These are phyloP conservation scores for Ligdia adustata DNA, from an alignment of 2,888 invertebrate genomes.

Conservation along the genomic window DNA sequence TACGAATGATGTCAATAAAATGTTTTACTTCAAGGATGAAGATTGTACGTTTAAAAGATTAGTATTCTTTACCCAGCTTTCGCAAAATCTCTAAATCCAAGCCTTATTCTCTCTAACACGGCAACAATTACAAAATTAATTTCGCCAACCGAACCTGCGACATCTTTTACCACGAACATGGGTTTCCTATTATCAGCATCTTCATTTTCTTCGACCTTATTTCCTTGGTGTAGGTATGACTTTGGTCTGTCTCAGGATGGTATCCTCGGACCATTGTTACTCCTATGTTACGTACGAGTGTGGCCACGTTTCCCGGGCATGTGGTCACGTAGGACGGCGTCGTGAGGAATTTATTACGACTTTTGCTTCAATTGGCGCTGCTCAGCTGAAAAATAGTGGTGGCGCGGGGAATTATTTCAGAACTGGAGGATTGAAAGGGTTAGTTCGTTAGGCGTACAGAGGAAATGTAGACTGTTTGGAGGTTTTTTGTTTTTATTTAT, in stretches of 20 bases:
- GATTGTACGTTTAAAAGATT: no score
- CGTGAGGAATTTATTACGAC: constrained; percentile 56
- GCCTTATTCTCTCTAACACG: constrained; percentile 1
- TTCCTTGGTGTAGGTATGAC: not conserved
- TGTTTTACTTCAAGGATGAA: no score
- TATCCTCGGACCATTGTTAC: not conserved
- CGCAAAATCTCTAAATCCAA: not conserved
- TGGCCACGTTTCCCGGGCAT: constrained; percentile 56
- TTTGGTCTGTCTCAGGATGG: not conserved
- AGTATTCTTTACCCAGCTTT: no score
- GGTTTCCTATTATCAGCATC: constrained; percentile 29
- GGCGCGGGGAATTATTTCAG: constrained; percentile 16
- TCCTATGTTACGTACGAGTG: constrained; percentile 29
- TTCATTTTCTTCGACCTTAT: constrained; percentile 10
- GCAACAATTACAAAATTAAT: constrained; percentile 16
- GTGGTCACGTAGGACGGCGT: constrained; percentile 60
- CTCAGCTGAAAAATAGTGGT: constrained; percentile 31
- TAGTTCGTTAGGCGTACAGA: constrained; percentile 6
- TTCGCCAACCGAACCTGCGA: constrained; percentile 16
- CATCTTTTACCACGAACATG: constrained; percentile 31
- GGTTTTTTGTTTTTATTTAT: no score
- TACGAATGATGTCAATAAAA: no score
- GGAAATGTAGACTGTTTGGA: not conserved
- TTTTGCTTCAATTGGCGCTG: constrained; percentile 40
- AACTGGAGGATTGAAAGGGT: constrained; percentile 14